Evolutionary conservation across 2,888 invertebrate species (phyloP), one percentile per base, ranked within the genome.

Genomic region (Plagodis pulveraria): DNA sequence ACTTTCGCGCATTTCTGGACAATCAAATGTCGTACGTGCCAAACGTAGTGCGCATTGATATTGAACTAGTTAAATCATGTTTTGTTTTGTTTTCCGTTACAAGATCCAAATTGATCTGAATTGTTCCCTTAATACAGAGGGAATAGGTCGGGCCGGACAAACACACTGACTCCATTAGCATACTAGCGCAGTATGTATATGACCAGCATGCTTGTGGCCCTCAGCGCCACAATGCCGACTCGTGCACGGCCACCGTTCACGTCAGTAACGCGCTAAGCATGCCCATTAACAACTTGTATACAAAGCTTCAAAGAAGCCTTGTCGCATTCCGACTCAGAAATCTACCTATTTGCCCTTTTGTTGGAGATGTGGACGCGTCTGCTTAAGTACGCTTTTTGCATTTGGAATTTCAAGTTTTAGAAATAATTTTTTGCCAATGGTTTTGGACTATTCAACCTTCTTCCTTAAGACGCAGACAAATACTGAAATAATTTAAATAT

Each of bases 71-170:
- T 22, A 22, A 2, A 22, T 22, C 22, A 22, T 22, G 22, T 22
- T 22, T 22, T 22, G 22, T 22, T 22, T 22, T 22, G 4, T 22
- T 22, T 22, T 4, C 22, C 22, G 22, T 22, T 22, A 22, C 2
- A 22, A 22, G 22, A 1, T 22, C 22, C 22, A 2, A 22, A 22
- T 22, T 22, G 22, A 22, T 22, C 22, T 22, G 22, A 22, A 22
- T 22, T 4, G 22, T 22, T 22, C 22, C 22, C 22, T 78, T 78
- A 79, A 81, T 79, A 79, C 68, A 68, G 60, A 61, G 58, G 65
- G 63, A 63, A 67, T 44, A 70, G 68, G 64, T 58, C 48, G 45
- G 53, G 67, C 57, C 64, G 58, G 66, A 62, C 63, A 69, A 62
- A 51, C 53, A 50, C 53, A 48, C 69, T 62, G 58, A 11, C 44